phyloP scores from a whole-genome alignment of 1,140 invertebrate genomes.

The Aphis craccivora region DNA sequence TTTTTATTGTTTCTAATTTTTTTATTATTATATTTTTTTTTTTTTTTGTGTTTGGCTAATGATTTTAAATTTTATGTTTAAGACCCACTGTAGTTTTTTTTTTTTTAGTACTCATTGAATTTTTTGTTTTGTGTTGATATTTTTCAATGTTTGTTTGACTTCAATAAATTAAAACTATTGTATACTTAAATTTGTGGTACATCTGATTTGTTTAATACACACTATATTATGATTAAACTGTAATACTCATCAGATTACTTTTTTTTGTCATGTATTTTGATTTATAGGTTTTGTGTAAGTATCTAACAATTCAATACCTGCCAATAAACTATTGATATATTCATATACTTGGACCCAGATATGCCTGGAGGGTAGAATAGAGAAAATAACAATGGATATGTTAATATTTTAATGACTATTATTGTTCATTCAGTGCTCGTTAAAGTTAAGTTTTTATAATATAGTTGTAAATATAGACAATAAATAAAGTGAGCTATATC shows the following conservation, averaged over 20 bases:
- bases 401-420: no score
- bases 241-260: neutral
- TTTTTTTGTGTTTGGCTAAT: conserved; percentile 16
- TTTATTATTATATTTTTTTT: neutral
- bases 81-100: conserved; percentile 27
- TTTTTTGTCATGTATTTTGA: neutral
- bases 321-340: neutral
- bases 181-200: neutral
- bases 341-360: neutral
- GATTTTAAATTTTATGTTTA: conserved; percentile 24
- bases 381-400: no score
- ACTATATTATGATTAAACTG: neutral
- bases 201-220: no score
- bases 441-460: no score
- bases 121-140: conserved; percentile 53
- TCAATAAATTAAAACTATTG: conserved; percentile 47
- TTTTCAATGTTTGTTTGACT: conserved; percentile 49
- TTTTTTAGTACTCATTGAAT: neutral
- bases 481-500: no score
- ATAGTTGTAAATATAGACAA: no score
- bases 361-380: no score
- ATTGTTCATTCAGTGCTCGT: no score
- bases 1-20: conserved; percentile 6
- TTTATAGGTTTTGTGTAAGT: neutral
- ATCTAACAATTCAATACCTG: neutral